phyloP scores from a whole-genome alignment of 2,797 vertebrate genomes.

The Oreortyx pictus region DNA sequence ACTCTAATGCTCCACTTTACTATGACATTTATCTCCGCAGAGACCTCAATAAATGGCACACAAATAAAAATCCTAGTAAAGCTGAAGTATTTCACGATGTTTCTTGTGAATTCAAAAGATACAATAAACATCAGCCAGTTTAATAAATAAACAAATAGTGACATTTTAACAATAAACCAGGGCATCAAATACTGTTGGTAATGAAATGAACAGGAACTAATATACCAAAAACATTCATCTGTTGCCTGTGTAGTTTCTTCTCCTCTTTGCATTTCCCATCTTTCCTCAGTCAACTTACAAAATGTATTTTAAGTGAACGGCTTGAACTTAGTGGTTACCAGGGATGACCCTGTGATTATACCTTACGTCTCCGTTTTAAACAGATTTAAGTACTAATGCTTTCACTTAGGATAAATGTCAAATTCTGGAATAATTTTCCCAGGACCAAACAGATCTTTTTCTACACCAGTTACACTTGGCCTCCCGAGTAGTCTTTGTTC shows the following conservation, averaged over 20 bases:
- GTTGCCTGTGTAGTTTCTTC: neutral
- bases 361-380: neutral
- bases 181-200: neutral
- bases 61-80: conserved; percentile 5
- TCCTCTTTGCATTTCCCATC: neutral
- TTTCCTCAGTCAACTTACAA: neutral
- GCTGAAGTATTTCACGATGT: neutral
- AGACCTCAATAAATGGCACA: conserved; percentile 8
- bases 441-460: neutral
- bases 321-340: neutral
- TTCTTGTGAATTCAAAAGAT: neutral
- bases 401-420: neutral
- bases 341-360: neutral
- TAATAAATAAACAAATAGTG: conserved; percentile 24
- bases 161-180: neutral
- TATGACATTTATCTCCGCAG: conserved; percentile 6
- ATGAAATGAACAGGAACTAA: neutral
- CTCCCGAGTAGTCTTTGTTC: neutral
- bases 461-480: neutral
- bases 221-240: neutral
- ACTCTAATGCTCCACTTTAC: conserved; percentile 42
- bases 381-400: neutral
- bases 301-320: neutral
- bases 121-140: conserved; percentile 12
- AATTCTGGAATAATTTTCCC: neutral